Percentiles rank a stretch among this genome's conserved stretches.
phyloP scores from a whole-genome alignment of 2,797 vertebrate species.

The Propithecus perrieri region DNA sequence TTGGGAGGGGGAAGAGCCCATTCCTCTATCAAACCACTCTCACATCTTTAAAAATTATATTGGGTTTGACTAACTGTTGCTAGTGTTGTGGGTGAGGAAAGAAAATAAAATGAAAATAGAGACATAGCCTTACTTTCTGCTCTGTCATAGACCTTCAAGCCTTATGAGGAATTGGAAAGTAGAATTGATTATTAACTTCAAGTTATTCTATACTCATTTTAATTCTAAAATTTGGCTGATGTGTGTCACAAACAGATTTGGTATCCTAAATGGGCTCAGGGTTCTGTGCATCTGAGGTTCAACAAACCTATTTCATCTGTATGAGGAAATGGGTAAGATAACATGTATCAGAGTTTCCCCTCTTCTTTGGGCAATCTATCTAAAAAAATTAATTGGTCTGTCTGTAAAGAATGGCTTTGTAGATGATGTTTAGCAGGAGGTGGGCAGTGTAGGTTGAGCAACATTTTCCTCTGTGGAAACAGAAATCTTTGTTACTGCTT shows the following conservation, averaged over 20 bases:
- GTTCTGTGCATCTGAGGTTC: background rate
- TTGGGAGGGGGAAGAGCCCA: background rate
- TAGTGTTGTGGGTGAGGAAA: background rate
- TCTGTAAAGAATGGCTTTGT: slow-evolving; percentile 52
- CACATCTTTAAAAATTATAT: slow-evolving; percentile 13
- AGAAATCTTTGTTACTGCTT: slow-evolving; percentile 18
- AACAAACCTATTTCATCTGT: background rate
- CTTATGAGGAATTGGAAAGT: background rate
- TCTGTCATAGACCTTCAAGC: background rate
- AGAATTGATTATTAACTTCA: slow-evolving; percentile 23
- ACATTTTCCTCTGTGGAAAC: slow-evolving; percentile 34
- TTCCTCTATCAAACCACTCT: background rate
- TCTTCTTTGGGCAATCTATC: slow-evolving; percentile 3
- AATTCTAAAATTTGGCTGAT: slow-evolving; percentile 8
- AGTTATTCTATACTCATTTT: background rate
- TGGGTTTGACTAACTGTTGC: slow-evolving; percentile 9
- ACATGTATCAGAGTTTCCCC: background rate
- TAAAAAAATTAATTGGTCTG: slow-evolving; percentile 39
- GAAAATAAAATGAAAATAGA: slow-evolving; percentile 28
- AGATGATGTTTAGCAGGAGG: background rate
- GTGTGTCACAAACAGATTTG: background rate
- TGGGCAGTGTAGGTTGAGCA: background rate
- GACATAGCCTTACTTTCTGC: background rate
- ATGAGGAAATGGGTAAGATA: background rate
- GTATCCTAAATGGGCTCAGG: background rate